A percentile compares a stretch with the other conserved stretches of the same genome.
Evolutionary conservation across 2,797 vertebrate species (phyloP).

Genomic region (Melanotaenia boesemani): DNA sequence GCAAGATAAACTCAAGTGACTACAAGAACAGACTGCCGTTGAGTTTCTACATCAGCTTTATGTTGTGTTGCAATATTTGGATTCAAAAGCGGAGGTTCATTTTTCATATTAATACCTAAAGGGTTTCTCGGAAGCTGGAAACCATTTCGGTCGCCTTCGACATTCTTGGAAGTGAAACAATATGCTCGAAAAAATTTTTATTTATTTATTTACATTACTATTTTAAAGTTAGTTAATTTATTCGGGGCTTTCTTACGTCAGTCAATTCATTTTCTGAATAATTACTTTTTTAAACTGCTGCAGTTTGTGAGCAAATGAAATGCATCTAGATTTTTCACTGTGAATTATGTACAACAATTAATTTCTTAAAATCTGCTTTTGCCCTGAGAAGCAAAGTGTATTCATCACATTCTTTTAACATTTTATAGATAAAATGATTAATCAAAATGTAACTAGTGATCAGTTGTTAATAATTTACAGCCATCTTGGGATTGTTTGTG

Average conservation of each 20-base stretch:
- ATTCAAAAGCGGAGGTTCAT: background rate
- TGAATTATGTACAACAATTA: too few relatives aligned
- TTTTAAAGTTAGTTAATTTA: too few relatives aligned
- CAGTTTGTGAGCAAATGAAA: too few relatives aligned
- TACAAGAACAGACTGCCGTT: background rate
- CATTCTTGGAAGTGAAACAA: background rate
- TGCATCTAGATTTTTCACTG: too few relatives aligned
- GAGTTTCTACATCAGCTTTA: background rate
- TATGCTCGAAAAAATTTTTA: background rate
- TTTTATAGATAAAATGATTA: background rate
- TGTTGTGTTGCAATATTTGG: constrained; percentile 2
- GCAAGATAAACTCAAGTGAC: constrained; percentile 56
- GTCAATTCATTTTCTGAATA: too few relatives aligned
- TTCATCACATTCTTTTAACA: too few relatives aligned
- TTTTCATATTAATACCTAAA: background rate
- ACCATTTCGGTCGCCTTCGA: background rate
- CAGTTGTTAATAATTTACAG: background rate
- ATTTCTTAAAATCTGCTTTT: too few relatives aligned
- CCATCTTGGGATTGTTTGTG: background rate
- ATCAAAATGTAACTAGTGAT: background rate
- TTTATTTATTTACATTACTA: too few relatives aligned
- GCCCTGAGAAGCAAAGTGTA: too few relatives aligned
- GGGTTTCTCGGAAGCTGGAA: background rate
- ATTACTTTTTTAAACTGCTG: too few relatives aligned
- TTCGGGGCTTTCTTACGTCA: too few relatives aligned